Base-by-base conservation (phyloP, 1,140 invertebrate genomes). In the Drosophila miranda region DNA sequence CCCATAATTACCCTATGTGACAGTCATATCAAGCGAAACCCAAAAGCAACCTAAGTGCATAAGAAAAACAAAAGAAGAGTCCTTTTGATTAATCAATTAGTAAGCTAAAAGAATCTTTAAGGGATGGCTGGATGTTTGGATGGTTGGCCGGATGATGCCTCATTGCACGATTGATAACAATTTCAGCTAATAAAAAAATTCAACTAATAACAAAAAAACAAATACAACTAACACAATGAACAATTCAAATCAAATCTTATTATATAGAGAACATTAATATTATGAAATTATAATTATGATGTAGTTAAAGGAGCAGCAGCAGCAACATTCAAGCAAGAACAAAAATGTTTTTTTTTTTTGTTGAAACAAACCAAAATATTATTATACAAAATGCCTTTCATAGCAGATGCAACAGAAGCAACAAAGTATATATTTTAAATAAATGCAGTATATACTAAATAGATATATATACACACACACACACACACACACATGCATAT, bases 161-260 rank as follows among this genome's bases (percentile, higher is more conserved):
- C 34, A 11, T 34, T 34, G 30, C 9, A 34, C 9, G 49, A 64
- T 28, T 45, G 67, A 71, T 78, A 56, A 50, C 41, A 73, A 68
- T 67, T 74, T 61, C 73, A 74, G 70, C 69, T 74, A 72, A 72
- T 26, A 62, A 19, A 21, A 46, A 38, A 63, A 58, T 51, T 57
- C 53, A 70, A 50, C 44, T 44, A 58, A 51, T 34, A 55, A 46
- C 57, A 66, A 14, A 42, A 54, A 42, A 13, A 42, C n/a, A 48
- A 19, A 48, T 46, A 61, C 16, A 71, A 75, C 48, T 41, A 52
- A 63, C 62, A 68, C 44, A 61, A 73, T 67, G 61, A 79, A 77
- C 60, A 81, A 84, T 86, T 86, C 71, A 64, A 84, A 86, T 84
- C 81, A 86, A 84, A 84, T 84, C 73, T 86, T 86, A 75, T 75